These are phyloP conservation scores for Diadegma fenestrale DNA, from an alignment of 2,888 invertebrate species.

Conservation along the genomic window DNA sequence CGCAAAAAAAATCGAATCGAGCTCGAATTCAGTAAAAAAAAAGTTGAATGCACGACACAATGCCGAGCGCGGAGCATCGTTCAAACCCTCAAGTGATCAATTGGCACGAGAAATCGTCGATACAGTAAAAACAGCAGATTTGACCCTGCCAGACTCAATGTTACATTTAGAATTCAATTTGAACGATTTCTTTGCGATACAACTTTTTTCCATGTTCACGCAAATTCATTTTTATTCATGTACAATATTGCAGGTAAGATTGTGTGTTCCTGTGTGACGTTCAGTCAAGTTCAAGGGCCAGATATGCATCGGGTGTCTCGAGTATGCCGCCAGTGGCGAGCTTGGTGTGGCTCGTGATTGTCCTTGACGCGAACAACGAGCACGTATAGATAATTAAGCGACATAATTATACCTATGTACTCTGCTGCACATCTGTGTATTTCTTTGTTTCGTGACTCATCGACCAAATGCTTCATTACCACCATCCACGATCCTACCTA, in stretches of 20 bases:
- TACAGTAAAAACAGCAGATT: neutral
- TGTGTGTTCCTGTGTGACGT: neutral
- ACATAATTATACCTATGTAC: constrained; percentile 61
- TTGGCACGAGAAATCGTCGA: constrained; percentile 18
- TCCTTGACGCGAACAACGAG: constrained; percentile 58
- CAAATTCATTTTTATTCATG: neutral
- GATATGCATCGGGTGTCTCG: constrained; percentile 30
- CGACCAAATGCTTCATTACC: constrained; percentile 41
- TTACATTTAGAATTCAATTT: neutral
- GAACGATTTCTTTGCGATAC: neutral
- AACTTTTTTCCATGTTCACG: constrained; percentile 1
- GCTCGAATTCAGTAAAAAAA: too few species aligned
- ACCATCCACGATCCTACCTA: constrained; percentile 1
- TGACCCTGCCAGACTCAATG: neutral
- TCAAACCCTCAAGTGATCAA: neutral
- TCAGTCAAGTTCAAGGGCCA: constrained; percentile 35
- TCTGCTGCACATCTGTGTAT: constrained; percentile 43
- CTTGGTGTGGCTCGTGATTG: constrained; percentile 44
- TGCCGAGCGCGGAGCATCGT: neutral
- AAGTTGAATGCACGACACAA: neutral
- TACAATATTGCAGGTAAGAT: too few species aligned
- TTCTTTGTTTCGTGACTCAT: constrained; percentile 58
- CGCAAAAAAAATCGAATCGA: neutral
- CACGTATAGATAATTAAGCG: constrained; percentile 65
- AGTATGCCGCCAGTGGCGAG: constrained; percentile 32